phyloP scores from a whole-genome alignment of 2,113 vertebrate genomes.

The Hemiscyllium ocellatum region DNA sequence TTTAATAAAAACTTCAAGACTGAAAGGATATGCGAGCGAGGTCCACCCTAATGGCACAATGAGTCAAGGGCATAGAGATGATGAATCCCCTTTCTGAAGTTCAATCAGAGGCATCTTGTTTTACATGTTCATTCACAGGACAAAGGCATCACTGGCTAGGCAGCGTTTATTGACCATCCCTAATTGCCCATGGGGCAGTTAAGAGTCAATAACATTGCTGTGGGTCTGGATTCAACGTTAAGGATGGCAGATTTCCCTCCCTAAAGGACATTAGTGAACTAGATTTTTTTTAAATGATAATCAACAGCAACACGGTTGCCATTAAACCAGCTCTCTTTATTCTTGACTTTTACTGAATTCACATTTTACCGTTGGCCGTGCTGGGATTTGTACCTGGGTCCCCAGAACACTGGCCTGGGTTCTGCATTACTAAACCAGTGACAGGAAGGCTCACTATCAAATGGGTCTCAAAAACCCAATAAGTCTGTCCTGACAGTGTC shows the following conservation, averaged over 20 bases:
- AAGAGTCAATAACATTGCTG: background rate
- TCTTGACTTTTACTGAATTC: too few species aligned
- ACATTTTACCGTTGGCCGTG: too few species aligned
- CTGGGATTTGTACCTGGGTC: too few species aligned
- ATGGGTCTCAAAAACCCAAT: background rate
- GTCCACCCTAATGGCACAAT: background rate
- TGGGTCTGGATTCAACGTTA: background rate
- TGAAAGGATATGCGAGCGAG: background rate
- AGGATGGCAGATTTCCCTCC: background rate
- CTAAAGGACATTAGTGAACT: background rate
- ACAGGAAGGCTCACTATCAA: background rate
- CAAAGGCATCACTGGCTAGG: too few species aligned
- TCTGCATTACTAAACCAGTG: background rate
- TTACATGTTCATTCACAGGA: too few species aligned
- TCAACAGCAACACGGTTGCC: too few species aligned
- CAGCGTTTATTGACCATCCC: background rate
- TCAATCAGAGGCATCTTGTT: too few species aligned
- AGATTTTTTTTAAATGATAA: too few species aligned
- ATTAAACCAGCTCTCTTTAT: too few species aligned
- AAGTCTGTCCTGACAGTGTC: background rate
- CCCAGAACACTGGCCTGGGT: too few species aligned
- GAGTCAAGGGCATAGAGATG: background rate
- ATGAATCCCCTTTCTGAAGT: background rate
- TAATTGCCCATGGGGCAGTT: background rate
- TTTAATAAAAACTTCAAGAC: background rate